Conservation (phyloP, 2,113 vertebrate species). For the Mesocricetus auratus region DNA sequence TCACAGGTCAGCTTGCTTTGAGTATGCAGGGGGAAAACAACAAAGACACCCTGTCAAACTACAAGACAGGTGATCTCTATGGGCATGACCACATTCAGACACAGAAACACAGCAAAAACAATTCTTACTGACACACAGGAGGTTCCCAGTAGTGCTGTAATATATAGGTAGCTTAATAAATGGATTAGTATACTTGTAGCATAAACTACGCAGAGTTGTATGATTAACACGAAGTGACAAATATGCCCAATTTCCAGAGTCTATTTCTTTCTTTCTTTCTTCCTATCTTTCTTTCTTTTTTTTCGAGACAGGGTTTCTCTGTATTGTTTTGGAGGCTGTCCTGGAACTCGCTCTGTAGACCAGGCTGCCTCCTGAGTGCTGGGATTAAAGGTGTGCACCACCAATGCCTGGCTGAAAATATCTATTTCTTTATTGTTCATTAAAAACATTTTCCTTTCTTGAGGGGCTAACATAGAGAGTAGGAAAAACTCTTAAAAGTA, state of each 20-base stretch:
- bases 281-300: too few relatives aligned
- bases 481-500: constrained; percentile 36
- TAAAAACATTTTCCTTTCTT: constrained; percentile 22
- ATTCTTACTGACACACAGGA: neutral
- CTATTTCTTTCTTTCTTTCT: too few relatives aligned
- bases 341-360: too few relatives aligned
- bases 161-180: constrained; percentile 21
- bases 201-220: constrained; percentile 29
- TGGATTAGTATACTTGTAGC: neutral
- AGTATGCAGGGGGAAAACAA: neutral
- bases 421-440: neutral
- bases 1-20: neutral
- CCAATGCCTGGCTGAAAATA: too few relatives aligned
- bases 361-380: too few relatives aligned
- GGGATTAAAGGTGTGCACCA: too few relatives aligned
- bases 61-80: neutral
- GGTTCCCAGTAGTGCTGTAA: neutral
- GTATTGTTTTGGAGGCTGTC: too few relatives aligned
- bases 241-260: constrained; percentile 33
- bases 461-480: neutral
- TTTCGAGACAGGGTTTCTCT: too few relatives aligned
- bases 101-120: neutral
- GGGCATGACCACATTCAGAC: neutral
- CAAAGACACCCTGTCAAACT: neutral
- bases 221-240: neutral